Conservation (phyloP, 2,797 vertebrate genomes). For the Smutsia gigantea region DNA sequence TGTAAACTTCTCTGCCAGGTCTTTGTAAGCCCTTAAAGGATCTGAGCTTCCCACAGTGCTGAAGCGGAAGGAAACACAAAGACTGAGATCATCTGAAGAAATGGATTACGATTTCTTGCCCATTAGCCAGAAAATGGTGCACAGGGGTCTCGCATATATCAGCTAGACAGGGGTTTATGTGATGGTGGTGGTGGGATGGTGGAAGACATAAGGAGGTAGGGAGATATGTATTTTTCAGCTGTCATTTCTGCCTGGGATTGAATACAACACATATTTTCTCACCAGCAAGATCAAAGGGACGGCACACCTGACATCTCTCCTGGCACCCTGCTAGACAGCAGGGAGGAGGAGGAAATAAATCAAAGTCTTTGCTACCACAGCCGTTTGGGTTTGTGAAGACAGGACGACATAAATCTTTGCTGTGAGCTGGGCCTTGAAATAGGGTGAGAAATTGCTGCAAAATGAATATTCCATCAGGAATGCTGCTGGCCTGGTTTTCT, state of each 20-base stretch:
- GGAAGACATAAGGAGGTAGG: not conserved
- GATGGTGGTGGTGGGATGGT: not conserved
- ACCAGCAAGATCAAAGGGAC: not conserved
- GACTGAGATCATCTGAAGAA: not conserved
- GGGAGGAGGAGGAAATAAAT: not conserved
- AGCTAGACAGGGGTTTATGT: not conserved
- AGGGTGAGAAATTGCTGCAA: not conserved
- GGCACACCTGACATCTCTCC: not conserved
- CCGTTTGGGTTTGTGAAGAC: not conserved
- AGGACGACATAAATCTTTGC: not conserved
- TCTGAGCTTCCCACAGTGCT: not conserved
- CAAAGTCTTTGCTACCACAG: not conserved
- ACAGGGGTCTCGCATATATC: not conserved
- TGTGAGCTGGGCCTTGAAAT: not conserved
- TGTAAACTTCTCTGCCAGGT: too few species aligned
- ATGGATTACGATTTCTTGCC: not conserved
- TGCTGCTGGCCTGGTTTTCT: not conserved
- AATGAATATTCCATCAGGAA: not conserved
- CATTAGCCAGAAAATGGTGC: not conserved
- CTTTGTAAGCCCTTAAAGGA: not conserved
- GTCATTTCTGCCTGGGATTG: not conserved
- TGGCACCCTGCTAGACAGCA: not conserved
- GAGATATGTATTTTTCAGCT: not conserved
- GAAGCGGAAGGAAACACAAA: not conserved
- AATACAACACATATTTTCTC: not conserved